These are phyloP conservation scores for Epinotia ramella DNA, from an alignment of 2,888 invertebrate species.

Conservation along the genomic window DNA sequence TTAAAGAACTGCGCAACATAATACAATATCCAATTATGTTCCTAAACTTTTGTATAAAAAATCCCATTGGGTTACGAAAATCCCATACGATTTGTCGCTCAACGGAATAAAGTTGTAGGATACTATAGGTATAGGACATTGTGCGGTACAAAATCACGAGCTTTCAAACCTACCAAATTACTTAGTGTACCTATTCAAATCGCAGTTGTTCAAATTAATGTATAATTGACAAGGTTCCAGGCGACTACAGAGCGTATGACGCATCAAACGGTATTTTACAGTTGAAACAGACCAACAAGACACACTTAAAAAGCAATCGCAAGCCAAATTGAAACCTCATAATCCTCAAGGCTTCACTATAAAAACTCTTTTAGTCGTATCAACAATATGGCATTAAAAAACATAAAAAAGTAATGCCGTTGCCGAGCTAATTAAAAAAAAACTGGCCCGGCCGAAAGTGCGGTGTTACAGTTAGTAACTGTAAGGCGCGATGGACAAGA, in stretches of 20 bases:
- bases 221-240: background rate
- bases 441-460: slow-evolving; percentile 70
- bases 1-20: no score
- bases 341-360: slow-evolving; percentile 22
- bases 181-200: no score
- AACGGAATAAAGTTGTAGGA: no score
- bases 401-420: slow-evolving; percentile 52
- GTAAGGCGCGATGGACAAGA: slow-evolving; percentile 73
- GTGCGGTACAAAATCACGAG: no score
- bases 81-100: no score
- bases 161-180: no score
- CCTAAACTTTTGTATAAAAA: no score
- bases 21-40: no score
- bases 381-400: slow-evolving; percentile 39
- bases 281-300: background rate
- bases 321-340: slow-evolving; percentile 9
- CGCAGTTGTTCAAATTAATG: background rate
- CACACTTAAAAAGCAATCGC: background rate
- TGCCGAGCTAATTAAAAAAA: slow-evolving; percentile 68
- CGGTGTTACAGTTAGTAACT: slow-evolving; percentile 79
- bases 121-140: no score
- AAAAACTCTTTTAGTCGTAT: slow-evolving; percentile 29
- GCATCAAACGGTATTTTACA: slow-evolving; percentile 1
- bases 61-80: no score
- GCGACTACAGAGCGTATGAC: background rate